phyloP scores from a whole-genome alignment of 92 coral and sea anemone species.

The Metridium senile region DNA sequence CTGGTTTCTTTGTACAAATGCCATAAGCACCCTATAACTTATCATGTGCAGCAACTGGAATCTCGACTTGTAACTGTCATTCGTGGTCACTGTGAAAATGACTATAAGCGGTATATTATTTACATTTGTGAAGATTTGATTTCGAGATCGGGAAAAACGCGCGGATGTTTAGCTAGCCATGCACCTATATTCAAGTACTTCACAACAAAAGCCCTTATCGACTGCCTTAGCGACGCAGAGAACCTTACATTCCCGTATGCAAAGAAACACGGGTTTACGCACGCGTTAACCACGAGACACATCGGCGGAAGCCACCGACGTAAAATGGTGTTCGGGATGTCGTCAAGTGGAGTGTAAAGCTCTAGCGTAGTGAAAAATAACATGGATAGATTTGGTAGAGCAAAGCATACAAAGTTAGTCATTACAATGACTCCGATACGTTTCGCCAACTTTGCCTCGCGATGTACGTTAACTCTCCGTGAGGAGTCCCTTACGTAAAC shows the following conservation, averaged over 20 bases:
- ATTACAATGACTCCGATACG: slow-evolving; percentile 49
- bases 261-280: slow-evolving; percentile 45
- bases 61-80: too few relatives aligned
- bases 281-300: slow-evolving; percentile 51
- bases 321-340: neutral
- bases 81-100: too few relatives aligned
- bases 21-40: too few relatives aligned
- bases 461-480: slow-evolving; percentile 30
- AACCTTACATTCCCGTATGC: slow-evolving; percentile 61
- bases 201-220: neutral
- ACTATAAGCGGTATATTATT: too few relatives aligned
- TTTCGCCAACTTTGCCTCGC: slow-evolving; percentile 50
- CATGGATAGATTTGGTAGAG: slow-evolving; percentile 43
- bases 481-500: slow-evolving; percentile 38
- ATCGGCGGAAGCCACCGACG: slow-evolving; percentile 54
- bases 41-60: too few relatives aligned
- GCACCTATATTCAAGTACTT: neutral
- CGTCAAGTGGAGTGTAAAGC: neutral
- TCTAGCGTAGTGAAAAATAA: neutral
- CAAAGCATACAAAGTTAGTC: slow-evolving; percentile 50
- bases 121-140: slow-evolving; percentile 1
- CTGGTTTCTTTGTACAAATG: too few relatives aligned
- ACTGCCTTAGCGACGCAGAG: neutral
- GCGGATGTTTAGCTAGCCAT: neutral
- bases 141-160: neutral